Conservation (phyloP, 2,797 vertebrate species). For the Artibeus lituratus region DNA sequence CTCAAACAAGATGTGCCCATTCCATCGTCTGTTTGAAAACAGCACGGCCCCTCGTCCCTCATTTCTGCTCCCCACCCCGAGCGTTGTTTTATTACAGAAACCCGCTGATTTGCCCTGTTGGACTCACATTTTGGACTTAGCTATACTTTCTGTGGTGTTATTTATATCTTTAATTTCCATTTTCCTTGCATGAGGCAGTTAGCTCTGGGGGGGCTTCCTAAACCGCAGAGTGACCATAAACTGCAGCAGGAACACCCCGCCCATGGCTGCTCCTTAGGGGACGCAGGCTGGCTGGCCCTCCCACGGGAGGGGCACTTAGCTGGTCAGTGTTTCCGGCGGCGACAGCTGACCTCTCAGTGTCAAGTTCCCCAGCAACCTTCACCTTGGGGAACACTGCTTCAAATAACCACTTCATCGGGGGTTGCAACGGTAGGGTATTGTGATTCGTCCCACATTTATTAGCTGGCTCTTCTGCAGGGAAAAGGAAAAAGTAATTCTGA, state of each 20-base stretch:
- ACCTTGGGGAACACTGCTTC: neutral
- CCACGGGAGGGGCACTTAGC: rapidly evolving
- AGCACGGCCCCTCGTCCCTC: neutral
- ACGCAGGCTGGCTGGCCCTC: neutral
- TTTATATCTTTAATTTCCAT: neutral
- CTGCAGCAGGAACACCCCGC: neutral
- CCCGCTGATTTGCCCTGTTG: neutral
- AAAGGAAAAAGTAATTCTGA: neutral
- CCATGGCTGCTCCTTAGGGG: too few species aligned
- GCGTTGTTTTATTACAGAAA: neutral
- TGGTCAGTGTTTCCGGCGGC: too few species aligned
- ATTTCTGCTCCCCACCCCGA: neutral
- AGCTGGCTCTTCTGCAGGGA: neutral
- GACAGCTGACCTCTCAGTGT: neutral
- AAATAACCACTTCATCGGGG: neutral
- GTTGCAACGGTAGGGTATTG: neutral
- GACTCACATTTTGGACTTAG: neutral
- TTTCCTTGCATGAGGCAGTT: neutral
- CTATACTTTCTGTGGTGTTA: neutral
- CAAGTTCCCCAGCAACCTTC: neutral
- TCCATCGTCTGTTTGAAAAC: neutral
- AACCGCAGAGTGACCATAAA: neutral
- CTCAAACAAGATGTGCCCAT: neutral
- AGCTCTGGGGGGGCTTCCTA: neutral
- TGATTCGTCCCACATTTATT: neutral